A percentile compares a stretch with the other conserved stretches of the same genome.
Conservation (phyloP, 2,888 invertebrate species). For the Cantharis rufa region DNA sequence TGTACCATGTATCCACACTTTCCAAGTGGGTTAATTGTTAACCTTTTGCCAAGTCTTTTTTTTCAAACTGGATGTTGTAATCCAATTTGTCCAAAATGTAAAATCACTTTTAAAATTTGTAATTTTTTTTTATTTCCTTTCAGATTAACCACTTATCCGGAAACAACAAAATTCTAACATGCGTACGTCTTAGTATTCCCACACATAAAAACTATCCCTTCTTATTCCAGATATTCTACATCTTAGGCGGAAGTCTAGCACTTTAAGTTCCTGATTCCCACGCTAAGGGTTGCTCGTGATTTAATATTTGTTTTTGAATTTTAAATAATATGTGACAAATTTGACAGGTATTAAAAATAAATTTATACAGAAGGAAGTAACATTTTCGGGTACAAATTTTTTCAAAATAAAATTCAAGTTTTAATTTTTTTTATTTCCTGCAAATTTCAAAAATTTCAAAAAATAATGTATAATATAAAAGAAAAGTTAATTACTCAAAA, state of each 20-base stretch:
- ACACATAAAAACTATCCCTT: conserved; percentile 18
- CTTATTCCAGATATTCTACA: conserved; percentile 3
- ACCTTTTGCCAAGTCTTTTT: too few relatives aligned
- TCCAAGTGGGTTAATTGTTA: too few relatives aligned
- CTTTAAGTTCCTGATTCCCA: conserved; percentile 17
- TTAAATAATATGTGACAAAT: neutral
- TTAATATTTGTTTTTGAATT: neutral
- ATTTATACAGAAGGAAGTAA: neutral
- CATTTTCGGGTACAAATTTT: neutral
- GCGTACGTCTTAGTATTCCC: conserved; percentile 5
- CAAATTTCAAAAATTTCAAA: too few relatives aligned
- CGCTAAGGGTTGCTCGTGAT: conserved; percentile 6
- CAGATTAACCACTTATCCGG: neutral
- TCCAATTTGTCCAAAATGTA: neutral
- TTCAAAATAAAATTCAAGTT: too few relatives aligned
- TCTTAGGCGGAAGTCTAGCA: conserved; percentile 14
- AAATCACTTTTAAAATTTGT: neutral
- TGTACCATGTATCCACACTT: neutral
- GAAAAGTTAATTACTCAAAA: too few relatives aligned
- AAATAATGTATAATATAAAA: too few relatives aligned
- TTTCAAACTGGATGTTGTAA: too few relatives aligned
- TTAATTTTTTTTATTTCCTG: too few relatives aligned
- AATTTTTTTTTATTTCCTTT: neutral
- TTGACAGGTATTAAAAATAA: neutral
- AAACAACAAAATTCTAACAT: neutral